Evolutionary conservation across 2,113 vertebrate species (phyloP).

Genomic region (Chlorodrepanis virens): DNA sequence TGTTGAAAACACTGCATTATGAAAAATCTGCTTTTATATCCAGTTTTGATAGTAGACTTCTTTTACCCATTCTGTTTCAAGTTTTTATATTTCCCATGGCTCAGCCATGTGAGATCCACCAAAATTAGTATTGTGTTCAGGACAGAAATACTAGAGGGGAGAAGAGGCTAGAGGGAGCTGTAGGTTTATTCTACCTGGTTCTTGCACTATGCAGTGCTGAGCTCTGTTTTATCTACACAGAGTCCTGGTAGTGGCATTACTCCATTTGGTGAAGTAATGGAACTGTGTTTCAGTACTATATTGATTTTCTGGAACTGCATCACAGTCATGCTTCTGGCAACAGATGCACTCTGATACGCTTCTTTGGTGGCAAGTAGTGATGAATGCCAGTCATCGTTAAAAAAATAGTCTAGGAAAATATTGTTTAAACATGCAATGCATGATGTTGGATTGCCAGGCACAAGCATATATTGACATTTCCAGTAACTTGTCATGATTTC

Average conservation of each 20-base stretch:
- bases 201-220: background rate
- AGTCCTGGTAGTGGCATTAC: background rate
- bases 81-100: background rate
- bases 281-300: background rate
- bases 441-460: background rate
- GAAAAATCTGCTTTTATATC: background rate
- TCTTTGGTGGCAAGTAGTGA: background rate
- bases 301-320: conserved; percentile 33
- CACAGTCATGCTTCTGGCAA: background rate
- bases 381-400: background rate
- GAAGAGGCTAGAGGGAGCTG: background rate
- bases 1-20: background rate
- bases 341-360: background rate
- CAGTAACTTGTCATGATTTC: background rate
- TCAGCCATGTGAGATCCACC: background rate
- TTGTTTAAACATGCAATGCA: background rate
- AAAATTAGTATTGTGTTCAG: background rate
- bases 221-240: background rate
- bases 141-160: background rate
- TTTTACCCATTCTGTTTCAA: background rate
- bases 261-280: background rate
- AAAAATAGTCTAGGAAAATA: background rate
- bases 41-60: background rate
- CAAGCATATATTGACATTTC: background rate
- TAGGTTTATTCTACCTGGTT: background rate